Conservation (phyloP, 2,113 vertebrate species). For the Holacanthus passer region DNA sequence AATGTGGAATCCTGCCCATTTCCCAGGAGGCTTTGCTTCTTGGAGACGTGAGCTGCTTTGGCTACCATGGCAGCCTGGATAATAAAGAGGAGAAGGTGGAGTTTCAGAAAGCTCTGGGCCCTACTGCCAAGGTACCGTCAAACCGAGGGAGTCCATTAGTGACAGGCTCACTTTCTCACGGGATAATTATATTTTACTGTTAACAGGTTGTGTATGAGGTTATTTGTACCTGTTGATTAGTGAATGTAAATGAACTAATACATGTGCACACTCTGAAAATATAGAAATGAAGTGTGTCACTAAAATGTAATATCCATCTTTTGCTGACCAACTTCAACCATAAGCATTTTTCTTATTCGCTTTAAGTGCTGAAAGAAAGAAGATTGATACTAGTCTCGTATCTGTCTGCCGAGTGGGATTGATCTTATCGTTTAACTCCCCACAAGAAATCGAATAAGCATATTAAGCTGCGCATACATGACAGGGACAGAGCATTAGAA, state of each 20-base stretch:
- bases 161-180: constrained; percentile 40
- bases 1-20: constrained; percentile 96
- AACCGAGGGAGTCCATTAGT: constrained; percentile 61
- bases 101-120: constrained; percentile 95
- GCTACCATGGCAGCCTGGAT: constrained; percentile 94
- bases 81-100: constrained; percentile 93
- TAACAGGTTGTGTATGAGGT: neutral
- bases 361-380: neutral
- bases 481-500: neutral
- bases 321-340: neutral
- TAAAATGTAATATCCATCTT: no score
- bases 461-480: neutral
- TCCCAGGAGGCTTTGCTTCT: constrained; percentile 96
- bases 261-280: neutral
- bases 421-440: neutral
- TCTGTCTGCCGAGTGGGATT: neutral
- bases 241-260: neutral
- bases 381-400: neutral
- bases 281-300: neutral
- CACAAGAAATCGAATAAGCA: neutral
- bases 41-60: constrained; percentile 92
- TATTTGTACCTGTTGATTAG: neutral
- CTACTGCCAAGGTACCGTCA: constrained; percentile 92
- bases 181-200: constrained; percentile 7
- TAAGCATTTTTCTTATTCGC: neutral